phyloP scores from a whole-genome alignment of 2,888 invertebrate species.

The Schizaphis graminum region DNA sequence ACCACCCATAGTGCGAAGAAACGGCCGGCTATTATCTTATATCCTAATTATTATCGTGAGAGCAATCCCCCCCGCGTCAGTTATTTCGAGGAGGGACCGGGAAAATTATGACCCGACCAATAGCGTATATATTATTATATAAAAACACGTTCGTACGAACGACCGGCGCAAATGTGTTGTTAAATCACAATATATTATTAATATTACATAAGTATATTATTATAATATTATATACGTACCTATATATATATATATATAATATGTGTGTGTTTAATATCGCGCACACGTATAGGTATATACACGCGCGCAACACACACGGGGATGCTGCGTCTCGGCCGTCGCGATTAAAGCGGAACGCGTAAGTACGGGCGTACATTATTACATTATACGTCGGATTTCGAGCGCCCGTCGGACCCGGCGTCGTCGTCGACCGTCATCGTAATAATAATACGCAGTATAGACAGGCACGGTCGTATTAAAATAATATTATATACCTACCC shows the following conservation, averaged over 20 bases:
- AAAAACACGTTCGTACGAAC: background rate
- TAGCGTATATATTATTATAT: background rate
- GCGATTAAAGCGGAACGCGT: constrained; percentile 22
- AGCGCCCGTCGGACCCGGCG: constrained; percentile 4
- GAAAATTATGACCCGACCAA: background rate
- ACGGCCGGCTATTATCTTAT: background rate
- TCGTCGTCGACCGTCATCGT: background rate
- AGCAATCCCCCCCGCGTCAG: background rate
- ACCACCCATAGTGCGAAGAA: constrained; percentile 42
- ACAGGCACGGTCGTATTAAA: background rate
- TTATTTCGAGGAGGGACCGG: background rate
- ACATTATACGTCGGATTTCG: background rate
- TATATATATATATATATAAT: background rate
- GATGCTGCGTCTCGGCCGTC: background rate
- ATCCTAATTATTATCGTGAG: background rate
- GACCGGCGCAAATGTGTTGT: background rate
- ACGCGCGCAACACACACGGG: background rate
- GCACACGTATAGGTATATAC: background rate
- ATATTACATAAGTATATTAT: background rate
- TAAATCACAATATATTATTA: background rate
- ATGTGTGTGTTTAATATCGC: no score
- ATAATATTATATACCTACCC: background rate
- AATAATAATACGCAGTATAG: background rate
- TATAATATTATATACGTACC: background rate
- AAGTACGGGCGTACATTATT: background rate